Conservation (phyloP, 2,113 vertebrate genomes). For the Anhinga anhinga region DNA sequence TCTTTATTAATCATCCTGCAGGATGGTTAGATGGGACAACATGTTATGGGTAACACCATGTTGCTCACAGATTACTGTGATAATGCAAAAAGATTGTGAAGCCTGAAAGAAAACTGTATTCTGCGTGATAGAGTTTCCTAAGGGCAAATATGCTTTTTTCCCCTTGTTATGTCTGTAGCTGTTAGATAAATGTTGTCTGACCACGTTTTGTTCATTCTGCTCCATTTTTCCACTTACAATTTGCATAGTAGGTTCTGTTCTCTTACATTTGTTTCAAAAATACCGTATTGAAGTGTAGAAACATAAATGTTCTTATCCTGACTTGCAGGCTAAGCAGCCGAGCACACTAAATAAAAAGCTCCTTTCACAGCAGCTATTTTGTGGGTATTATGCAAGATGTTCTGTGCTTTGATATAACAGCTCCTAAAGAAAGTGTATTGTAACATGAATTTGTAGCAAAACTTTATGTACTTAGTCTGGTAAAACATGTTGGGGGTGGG, state of each 20-base stretch:
- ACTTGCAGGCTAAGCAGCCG: not conserved
- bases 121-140: not conserved
- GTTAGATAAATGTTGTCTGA: constrained; percentile 8
- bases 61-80: not conserved
- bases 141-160: not conserved
- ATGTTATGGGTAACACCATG: not conserved
- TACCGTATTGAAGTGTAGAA: not conserved
- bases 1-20: not conserved
- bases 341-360: not conserved
- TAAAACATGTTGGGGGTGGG: not conserved
- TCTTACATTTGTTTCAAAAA: not conserved
- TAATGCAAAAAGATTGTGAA: not conserved
- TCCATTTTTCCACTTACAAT: constrained; percentile 1
- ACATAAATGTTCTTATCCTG: not conserved
- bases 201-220: not conserved
- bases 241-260: constrained; percentile 1
- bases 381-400: not conserved
- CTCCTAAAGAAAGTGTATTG: constrained; percentile 1
- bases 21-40: not conserved
- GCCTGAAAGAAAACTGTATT: not conserved
- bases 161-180: not conserved
- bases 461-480: not conserved
- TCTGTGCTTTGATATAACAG: not conserved
- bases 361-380: not conserved
- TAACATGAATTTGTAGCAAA: constrained; percentile 10